A percentile compares a stretch with the other conserved stretches of the same genome.
phyloP scores from a whole-genome alignment of 2,113 vertebrate species.

The Menura novaehollandiae region DNA sequence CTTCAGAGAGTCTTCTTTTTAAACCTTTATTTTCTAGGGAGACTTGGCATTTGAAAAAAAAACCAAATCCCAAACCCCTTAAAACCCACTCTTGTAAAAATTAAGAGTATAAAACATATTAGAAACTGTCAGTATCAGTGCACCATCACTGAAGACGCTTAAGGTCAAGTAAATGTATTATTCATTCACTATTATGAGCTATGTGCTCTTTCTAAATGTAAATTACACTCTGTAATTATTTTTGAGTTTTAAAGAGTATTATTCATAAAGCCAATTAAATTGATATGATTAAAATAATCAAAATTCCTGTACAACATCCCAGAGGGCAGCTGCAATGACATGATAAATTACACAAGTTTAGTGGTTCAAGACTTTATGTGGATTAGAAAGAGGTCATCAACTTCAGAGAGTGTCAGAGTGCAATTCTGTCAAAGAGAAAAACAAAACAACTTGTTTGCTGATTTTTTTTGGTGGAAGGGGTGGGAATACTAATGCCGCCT shows the following conservation, averaged over 20 bases:
- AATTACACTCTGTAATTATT: not conserved
- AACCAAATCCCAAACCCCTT: not conserved
- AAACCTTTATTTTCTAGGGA: not conserved
- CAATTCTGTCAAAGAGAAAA: not conserved
- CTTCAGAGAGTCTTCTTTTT: not conserved
- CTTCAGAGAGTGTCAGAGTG: not conserved
- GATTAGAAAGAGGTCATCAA: not conserved
- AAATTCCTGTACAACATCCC: not conserved
- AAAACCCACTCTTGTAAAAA: not conserved
- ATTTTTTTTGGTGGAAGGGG: fast-evolving
- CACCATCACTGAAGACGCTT: not conserved
- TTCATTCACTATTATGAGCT: not conserved
- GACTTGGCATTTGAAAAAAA: not conserved
- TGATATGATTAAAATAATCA: constrained; percentile 2
- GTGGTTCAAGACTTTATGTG: not conserved
- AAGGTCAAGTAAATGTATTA: constrained; percentile 22
- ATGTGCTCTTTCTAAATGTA: not conserved
- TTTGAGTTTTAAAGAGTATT: not conserved
- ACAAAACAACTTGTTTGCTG: not conserved
- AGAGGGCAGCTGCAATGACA: not conserved
- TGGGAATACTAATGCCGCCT: not conserved
- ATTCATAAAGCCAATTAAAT: constrained; percentile 33
- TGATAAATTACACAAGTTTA: not conserved
- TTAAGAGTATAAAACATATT: not conserved
- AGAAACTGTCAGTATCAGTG: not conserved